Conservation (phyloP, 2,888 invertebrate species). For the Tetheella fluctuosa region DNA sequence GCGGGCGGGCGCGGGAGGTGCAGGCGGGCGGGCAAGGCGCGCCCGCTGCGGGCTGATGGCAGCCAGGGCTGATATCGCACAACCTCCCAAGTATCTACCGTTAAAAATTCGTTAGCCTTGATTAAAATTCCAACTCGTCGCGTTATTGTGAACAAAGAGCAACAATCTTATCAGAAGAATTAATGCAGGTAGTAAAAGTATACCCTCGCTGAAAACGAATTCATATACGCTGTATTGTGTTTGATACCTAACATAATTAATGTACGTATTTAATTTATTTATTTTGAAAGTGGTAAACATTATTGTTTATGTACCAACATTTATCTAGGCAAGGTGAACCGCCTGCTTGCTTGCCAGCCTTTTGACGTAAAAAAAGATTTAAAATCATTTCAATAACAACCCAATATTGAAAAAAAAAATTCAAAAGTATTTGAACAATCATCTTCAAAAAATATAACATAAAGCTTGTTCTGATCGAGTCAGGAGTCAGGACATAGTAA, state of each 20-base stretch:
- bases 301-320: too few species aligned
- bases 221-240: constrained; percentile 20
- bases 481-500: too few species aligned
- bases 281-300: not conserved
- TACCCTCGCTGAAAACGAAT: constrained; percentile 40
- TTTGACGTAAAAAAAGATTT: too few species aligned
- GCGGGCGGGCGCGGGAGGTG: constrained; percentile 30
- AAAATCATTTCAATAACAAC: not conserved
- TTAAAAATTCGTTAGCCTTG: constrained; percentile 65
- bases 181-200: constrained; percentile 53
- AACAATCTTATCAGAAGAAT: constrained; percentile 58
- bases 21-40: constrained; percentile 21
- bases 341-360: too few species aligned
- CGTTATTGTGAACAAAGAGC: constrained; percentile 59
- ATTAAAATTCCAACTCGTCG: constrained; percentile 62
- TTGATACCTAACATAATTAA: too few species aligned
- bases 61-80: constrained; percentile 34
- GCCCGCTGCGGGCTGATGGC: constrained; percentile 25
- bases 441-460: too few species aligned
- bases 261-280: too few species aligned
- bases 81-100: constrained; percentile 39
- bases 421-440: too few species aligned
- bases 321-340: too few species aligned
- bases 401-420: not conserved
- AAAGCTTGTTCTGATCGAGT: too few species aligned